Evolutionary conservation across 1,140 invertebrate genomes (phyloP), one percentile per base, ranked within the genome.

Genomic region (Ectropis grisescens): DNA sequence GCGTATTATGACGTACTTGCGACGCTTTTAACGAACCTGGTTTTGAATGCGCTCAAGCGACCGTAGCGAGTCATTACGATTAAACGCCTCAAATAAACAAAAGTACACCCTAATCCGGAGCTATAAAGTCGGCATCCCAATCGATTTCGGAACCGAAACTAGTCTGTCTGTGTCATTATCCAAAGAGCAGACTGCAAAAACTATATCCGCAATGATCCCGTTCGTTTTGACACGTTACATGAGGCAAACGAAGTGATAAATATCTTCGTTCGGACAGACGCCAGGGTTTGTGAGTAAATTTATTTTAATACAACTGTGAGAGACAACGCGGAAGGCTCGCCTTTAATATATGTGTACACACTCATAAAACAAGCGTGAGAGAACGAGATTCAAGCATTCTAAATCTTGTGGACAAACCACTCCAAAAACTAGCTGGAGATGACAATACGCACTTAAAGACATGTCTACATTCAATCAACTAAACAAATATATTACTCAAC

Each of bases 11-110:
- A 2, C 8, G 15, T 13, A 42, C 32, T 50, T 71, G 71, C 41
- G 53, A 54, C 60, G 37, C 65, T 71, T 10, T 38, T 25, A n/a
- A 19, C 16, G 8, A 19, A 24, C 19, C 37, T 35, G 43, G 44
- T 40, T 60, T 48, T 66, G 59, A 72, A 71, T 68, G 67, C 67
- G 72, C 59, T 70, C 65, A 74, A 65, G 72, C 58, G 58, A 74
- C 67, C 71, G 69, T 71, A 69, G 61, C 69, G 39, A 72, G 59
- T 60, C 61, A 71, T 69, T 66, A 64, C 61, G 56, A 71, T 67
- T 67, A 67, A 70, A 56, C 62, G 50, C 47, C 51, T 37, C 49
- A 55, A 44, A 47, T 44, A 64, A 59, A 59, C 54, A 60, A 62
- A 65, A 65, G 30, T 66, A 58, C 45, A 50, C 68, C 58, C 39